Percentiles rank a stretch among this genome's conserved stretches.
These are phyloP conservation scores for Porites lutea DNA, from an alignment of 64 coral and sea anemone genomes.

Conservation along the genomic window DNA sequence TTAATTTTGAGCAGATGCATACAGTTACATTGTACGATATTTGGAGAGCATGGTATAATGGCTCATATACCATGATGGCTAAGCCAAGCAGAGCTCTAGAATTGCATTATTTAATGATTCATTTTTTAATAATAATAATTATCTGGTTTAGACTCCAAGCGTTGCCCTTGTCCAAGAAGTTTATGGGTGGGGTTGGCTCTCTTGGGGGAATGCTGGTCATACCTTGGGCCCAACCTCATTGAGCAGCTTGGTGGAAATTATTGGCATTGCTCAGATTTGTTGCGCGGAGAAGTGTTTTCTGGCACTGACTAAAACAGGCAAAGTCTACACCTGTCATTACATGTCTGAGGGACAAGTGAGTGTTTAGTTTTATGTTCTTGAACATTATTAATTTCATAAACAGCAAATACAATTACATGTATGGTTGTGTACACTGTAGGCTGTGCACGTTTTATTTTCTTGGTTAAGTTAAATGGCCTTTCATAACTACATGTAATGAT, in stretches of 20 bases:
- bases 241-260: constrained; percentile 74
- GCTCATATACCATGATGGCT: too few species aligned
- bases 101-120: too few species aligned
- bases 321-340: constrained; percentile 85
- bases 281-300: constrained; percentile 92
- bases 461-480: too few species aligned
- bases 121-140: too few species aligned
- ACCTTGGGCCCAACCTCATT: constrained; percentile 77
- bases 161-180: constrained; percentile 86
- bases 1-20: too few species aligned
- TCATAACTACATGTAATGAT: too few species aligned
- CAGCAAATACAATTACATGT: too few species aligned
- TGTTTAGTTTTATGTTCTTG: neutral
- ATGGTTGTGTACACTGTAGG: too few species aligned
- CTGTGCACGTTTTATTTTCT: too few species aligned
- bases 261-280: constrained; percentile 84
- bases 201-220: constrained; percentile 75
- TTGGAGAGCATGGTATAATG: too few species aligned
- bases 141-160: constrained; percentile 61
- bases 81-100: too few species aligned
- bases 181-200: constrained; percentile 90
- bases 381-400: neutral
- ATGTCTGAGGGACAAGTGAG: constrained; percentile 87
- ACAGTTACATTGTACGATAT: too few species aligned
- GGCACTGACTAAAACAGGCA: constrained; percentile 85